Evolutionary conservation across 1,140 invertebrate genomes (phyloP).

Genomic region (Sarcophaga peregrina): DNA sequence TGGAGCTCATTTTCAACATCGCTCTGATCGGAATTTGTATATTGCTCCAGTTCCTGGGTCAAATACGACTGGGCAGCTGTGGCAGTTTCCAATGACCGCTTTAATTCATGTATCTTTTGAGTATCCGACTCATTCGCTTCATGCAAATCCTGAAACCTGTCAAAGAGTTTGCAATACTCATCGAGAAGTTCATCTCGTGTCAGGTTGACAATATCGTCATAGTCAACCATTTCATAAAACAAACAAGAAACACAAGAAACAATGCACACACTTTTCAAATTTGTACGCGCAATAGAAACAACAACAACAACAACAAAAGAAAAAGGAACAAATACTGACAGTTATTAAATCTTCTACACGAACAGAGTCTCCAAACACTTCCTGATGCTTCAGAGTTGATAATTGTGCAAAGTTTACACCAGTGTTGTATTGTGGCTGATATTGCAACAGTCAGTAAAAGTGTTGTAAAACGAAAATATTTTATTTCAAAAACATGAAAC

Average conservation of each 20-base stretch:
- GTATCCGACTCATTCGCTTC: constrained; percentile 53
- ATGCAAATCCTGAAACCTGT: constrained; percentile 54
- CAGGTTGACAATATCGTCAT: constrained; percentile 54
- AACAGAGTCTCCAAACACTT: no score
- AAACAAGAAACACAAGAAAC: not conserved
- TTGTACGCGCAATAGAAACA: not conserved
- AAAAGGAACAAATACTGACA: no score
- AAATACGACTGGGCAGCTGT: constrained; percentile 56
- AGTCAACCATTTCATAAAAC: constrained; percentile 28
- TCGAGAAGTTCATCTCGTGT: constrained; percentile 57
- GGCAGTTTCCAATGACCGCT: constrained; percentile 58
- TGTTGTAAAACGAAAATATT: no score
- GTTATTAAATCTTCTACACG: no score
- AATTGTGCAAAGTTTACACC: no score
- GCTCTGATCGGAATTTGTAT: constrained; percentile 32
- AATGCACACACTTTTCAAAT: not conserved
- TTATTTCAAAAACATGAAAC: no score
- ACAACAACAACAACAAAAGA: not conserved
- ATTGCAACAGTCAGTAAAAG: no score
- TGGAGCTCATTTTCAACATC: constrained; percentile 23
- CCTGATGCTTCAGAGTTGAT: no score
- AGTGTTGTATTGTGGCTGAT: no score
- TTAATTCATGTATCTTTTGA: constrained; percentile 60
- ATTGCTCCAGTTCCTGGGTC: constrained; percentile 59
- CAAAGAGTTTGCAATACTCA: constrained; percentile 57